Conservation (phyloP, 1,140 invertebrate species). For the Pseudomyrmex dendroicus region DNA sequence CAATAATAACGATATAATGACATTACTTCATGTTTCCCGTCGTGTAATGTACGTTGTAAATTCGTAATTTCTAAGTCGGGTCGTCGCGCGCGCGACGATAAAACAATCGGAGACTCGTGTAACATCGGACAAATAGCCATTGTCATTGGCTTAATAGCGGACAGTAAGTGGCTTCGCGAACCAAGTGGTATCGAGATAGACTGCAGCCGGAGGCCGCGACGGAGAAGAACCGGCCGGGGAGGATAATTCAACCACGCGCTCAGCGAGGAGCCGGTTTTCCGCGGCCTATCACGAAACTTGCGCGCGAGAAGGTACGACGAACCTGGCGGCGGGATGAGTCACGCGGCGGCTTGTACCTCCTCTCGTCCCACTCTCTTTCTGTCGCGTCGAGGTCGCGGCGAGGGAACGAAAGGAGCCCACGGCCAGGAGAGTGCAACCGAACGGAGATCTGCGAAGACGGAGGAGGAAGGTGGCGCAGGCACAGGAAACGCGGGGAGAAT, state of each 20-base stretch:
- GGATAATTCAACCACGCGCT: constrained; percentile 75
- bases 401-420: constrained; percentile 39
- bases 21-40: not conserved
- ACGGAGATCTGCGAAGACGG: constrained; percentile 10
- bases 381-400: constrained; percentile 56
- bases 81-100: not conserved
- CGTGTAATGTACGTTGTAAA: too few relatives aligned
- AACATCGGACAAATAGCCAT: constrained; percentile 19
- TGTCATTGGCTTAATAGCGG: constrained; percentile 4
- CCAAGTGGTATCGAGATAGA: constrained; percentile 19
- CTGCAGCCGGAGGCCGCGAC: constrained; percentile 36
- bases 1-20: not conserved
- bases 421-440: constrained; percentile 9
- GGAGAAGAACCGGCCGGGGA: constrained; percentile 21
- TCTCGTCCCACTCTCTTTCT: constrained; percentile 58
- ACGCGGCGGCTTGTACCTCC: constrained; percentile 54
- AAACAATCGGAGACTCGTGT: not conserved
- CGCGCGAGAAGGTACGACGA: constrained; percentile 67
- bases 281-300: constrained; percentile 71
- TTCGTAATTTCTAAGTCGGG: too few relatives aligned
- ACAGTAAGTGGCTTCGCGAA: not conserved
- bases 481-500: constrained; percentile 65
- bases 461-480: constrained; percentile 59
- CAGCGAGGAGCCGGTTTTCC: constrained; percentile 74
- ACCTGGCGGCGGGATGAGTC: constrained; percentile 74